These are phyloP conservation scores for Drosophila algonquin DNA, from an alignment of 2,888 invertebrate genomes.

Conservation along the genomic window DNA sequence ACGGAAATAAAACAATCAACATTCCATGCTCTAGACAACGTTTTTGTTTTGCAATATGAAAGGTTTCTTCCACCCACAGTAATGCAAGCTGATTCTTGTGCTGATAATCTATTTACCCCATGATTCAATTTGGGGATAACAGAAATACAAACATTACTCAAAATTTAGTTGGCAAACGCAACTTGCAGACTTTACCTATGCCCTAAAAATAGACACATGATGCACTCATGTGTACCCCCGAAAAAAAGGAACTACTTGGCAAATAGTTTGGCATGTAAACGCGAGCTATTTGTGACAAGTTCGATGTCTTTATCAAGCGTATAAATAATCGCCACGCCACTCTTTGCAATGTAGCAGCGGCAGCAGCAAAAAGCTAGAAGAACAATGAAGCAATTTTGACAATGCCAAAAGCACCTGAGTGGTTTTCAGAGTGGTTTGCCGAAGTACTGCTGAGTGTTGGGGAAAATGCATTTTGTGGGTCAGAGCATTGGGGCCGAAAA, in stretches of 20 bases:
- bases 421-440: slow-evolving; percentile 12
- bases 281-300: slow-evolving; percentile 79
- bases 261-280: slow-evolving; percentile 65
- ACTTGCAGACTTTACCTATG: slow-evolving; percentile 49
- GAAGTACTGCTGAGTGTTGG: slow-evolving; percentile 58
- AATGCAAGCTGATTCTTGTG: not conserved
- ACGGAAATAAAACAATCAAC: no score
- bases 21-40: no score
- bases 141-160: slow-evolving; percentile 31
- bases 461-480: slow-evolving; percentile 66
- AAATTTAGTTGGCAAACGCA: slow-evolving; percentile 40
- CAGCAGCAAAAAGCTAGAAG: slow-evolving; percentile 11
- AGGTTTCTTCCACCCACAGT: not conserved
- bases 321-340: slow-evolving; percentile 45
- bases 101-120: slow-evolving; percentile 19
- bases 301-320: slow-evolving; percentile 79
- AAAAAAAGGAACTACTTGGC: slow-evolving; percentile 38
- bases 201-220: slow-evolving; percentile 73
- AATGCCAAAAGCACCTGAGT: slow-evolving; percentile 60
- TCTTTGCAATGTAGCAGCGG: slow-evolving; percentile 29
- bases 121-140: slow-evolving; percentile 37
- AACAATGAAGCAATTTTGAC: slow-evolving; percentile 65
- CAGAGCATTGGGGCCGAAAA: slow-evolving; percentile 73
- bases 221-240: slow-evolving; percentile 53
- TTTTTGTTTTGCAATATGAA: no score